Percentiles rank a stretch among this genome's conserved stretches.
Evolutionary conservation across 35 echinoderm and acorn worm genomes (phyloP).

Genomic region (Apostichopus californicus): DNA sequence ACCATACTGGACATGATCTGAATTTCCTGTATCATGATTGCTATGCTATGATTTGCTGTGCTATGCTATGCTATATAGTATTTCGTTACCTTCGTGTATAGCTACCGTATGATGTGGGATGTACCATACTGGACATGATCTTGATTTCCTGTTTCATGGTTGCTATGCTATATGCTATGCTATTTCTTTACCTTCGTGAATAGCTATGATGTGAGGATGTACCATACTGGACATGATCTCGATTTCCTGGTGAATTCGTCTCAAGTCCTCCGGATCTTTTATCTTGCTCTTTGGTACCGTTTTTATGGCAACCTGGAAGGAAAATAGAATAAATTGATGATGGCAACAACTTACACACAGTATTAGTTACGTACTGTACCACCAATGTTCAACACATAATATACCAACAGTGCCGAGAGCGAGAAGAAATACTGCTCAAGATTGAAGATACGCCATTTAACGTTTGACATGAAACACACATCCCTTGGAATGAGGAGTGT

Average conservation of each 20-base stretch:
- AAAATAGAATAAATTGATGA: neutral
- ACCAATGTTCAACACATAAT: too few species aligned
- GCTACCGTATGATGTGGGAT: slow-evolving; percentile 95
- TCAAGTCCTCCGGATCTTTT: slow-evolving; percentile 83
- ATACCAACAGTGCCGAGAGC: too few species aligned
- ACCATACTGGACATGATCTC: slow-evolving; percentile 91
- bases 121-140: slow-evolving; percentile 47
- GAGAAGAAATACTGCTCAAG: too few species aligned
- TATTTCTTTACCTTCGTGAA: slow-evolving; percentile 77
- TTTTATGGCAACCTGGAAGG: slow-evolving; percentile 92
- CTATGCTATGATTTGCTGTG: too few species aligned
- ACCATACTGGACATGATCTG: slow-evolving; percentile 51
- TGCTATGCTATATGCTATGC: too few species aligned
- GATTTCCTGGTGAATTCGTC: slow-evolving; percentile 86
- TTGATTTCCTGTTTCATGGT: too few species aligned
- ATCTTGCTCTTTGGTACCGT: slow-evolving; percentile 98
- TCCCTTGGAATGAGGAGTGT: too few species aligned
- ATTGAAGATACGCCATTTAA: too few species aligned
- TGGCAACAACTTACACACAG: too few species aligned
- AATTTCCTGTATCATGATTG: slow-evolving; percentile 3
- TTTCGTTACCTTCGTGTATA: slow-evolving; percentile 81
- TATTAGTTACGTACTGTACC: too few species aligned
- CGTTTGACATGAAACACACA: too few species aligned
- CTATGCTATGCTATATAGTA: too few species aligned
- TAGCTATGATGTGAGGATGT: slow-evolving; percentile 94